Percentiles rank a stretch among this genome's conserved stretches.
These are phyloP conservation scores for Acinonyx jubatus DNA, from an alignment of 2,113 vertebrate genomes.

Conservation along the genomic window DNA sequence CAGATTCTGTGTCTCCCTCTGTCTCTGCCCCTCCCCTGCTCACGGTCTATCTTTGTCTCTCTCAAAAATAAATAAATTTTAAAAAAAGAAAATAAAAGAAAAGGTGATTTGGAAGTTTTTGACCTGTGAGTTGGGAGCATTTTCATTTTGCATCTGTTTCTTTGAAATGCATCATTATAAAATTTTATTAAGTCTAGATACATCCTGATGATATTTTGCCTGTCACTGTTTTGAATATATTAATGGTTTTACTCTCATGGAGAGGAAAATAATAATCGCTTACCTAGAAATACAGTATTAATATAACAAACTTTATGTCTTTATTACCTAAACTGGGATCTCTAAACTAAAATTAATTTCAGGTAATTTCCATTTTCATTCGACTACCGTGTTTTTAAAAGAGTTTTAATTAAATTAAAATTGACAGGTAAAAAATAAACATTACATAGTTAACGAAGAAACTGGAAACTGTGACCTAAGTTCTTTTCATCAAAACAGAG, in stretches of 20 bases:
- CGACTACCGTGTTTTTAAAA: background rate
- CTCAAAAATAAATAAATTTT: no score
- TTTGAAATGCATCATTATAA: background rate
- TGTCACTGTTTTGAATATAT: background rate
- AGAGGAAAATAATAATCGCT: background rate
- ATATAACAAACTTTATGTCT: background rate
- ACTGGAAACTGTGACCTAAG: background rate
- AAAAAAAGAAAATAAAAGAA: background rate
- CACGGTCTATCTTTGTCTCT: no score
- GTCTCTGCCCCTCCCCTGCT: no score
- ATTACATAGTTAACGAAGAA: background rate
- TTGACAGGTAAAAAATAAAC: background rate
- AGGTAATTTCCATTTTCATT: background rate
- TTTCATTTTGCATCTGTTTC: background rate
- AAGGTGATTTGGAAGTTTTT: background rate
- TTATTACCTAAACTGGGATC: background rate
- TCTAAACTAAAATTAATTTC: background rate
- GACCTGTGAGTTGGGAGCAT: background rate
- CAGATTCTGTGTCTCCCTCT: no score
- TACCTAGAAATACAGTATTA: background rate
- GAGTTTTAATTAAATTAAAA: background rate
- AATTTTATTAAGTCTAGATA: background rate
- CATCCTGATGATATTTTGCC: background rate
- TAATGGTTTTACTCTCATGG: background rate
- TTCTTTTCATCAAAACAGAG: background rate